A percentile compares a stretch with the other conserved stretches of the same genome.
Conservation (phyloP, 1,140 invertebrate genomes). For the Drosophila simulans region DNA sequence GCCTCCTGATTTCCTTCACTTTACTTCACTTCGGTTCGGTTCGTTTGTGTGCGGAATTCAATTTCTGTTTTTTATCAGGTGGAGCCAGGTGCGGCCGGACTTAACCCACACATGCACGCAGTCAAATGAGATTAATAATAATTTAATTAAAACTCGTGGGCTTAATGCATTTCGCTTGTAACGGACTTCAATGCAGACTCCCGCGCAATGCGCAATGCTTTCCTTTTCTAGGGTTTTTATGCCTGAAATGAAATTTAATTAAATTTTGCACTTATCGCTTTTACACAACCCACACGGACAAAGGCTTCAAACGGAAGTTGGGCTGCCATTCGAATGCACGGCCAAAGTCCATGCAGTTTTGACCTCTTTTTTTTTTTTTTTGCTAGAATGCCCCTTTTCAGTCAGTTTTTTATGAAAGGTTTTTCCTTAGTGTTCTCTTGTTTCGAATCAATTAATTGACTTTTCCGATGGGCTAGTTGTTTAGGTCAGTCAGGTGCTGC, state of each 20-base stretch:
- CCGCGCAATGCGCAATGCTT: constrained; percentile 1
- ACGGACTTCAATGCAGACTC: constrained; percentile 24
- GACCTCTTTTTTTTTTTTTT: constrained; percentile 7
- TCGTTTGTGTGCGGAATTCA: constrained; percentile 56
- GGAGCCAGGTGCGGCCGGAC: constrained; percentile 3
- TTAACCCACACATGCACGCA: constrained; percentile 23
- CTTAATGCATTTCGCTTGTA: constrained; percentile 78
- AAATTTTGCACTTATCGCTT: constrained; percentile 74
- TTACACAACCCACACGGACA: constrained; percentile 20
- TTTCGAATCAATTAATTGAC: constrained; percentile 77
- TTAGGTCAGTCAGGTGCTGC: constrained; percentile 28
- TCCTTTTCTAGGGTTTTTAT: constrained; percentile 2
- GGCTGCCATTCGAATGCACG: constrained; percentile 16
- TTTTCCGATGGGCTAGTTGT: constrained; percentile 55
- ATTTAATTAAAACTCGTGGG: constrained; percentile 75
- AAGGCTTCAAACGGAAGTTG: constrained; percentile 9
- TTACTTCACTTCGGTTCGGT: constrained; percentile 8
- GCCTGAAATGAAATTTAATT: constrained; percentile 69
- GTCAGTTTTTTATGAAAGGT: constrained; percentile 16
- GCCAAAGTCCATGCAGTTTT: neutral
- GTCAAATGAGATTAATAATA: constrained; percentile 77
- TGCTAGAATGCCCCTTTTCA: neutral
- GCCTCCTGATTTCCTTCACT: constrained; percentile 15
- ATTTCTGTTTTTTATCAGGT: constrained; percentile 26
- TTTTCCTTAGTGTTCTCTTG: constrained; percentile 34